These are phyloP conservation scores for Drosophila conformis DNA, from an alignment of 2,888 invertebrate species.

Conservation along the genomic window DNA sequence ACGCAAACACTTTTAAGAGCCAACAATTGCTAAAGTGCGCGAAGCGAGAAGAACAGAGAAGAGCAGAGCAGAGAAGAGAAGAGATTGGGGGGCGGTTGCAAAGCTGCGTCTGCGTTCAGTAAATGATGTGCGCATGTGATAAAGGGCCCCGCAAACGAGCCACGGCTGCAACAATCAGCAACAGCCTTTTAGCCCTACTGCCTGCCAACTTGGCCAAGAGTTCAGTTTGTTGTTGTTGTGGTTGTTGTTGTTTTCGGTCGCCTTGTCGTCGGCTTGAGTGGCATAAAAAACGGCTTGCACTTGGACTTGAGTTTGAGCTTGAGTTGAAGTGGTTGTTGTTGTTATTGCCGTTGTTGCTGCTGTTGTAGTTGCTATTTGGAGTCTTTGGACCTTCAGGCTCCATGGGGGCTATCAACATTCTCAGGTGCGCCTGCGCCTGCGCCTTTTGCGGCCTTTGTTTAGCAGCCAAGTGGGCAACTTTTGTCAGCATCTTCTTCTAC, in stretches of 20 bases:
- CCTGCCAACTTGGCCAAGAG: slow-evolving; percentile 23
- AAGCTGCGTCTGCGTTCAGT: slow-evolving; percentile 56
- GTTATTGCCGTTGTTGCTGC: not conserved
- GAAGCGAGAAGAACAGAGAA: not conserved
- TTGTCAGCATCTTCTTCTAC: slow-evolving; percentile 37
- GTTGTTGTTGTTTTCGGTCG: slow-evolving; percentile 47
- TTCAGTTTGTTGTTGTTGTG: slow-evolving; percentile 2
- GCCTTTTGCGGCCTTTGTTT: slow-evolving; percentile 71
- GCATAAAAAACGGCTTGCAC: slow-evolving; percentile 78
- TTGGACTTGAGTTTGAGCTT: slow-evolving; percentile 65
- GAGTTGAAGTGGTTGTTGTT: slow-evolving; percentile 18
- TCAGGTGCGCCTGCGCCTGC: slow-evolving; percentile 81
- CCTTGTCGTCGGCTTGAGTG: slow-evolving; percentile 72
- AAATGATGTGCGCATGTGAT: slow-evolving; percentile 81
- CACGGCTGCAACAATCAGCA: slow-evolving; percentile 26
- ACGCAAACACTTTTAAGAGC: slow-evolving; percentile 79
- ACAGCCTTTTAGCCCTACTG: slow-evolving; percentile 26
- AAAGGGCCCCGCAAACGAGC: slow-evolving; percentile 71
- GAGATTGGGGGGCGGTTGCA: not conserved
- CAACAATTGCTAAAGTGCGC: slow-evolving; percentile 77
- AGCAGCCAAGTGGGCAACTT: slow-evolving; percentile 59
- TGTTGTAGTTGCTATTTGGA: slow-evolving; percentile 10
- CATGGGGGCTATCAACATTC: slow-evolving; percentile 84
- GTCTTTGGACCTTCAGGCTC: slow-evolving; percentile 55
- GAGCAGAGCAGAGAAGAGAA: not conserved